Evolutionary conservation across 2,888 invertebrate species (phyloP).

Genomic region (Amblyjoppa fuscipennis): DNA sequence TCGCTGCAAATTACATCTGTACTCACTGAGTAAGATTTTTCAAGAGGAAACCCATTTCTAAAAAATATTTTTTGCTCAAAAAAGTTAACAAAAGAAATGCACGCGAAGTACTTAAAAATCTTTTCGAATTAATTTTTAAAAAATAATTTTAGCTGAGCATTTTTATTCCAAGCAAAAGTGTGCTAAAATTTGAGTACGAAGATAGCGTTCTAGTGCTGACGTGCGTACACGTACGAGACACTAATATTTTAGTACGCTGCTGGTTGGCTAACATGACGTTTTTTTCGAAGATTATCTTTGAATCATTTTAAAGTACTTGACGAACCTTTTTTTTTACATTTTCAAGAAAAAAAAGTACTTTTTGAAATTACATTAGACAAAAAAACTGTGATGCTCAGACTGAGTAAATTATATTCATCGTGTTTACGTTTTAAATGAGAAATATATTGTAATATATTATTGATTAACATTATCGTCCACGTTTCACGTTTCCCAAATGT

Average conservation of each 20-base stretch:
- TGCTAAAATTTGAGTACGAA: no score
- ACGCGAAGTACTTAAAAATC: no score
- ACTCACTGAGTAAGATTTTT: no score
- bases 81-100: no score
- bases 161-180: no score
- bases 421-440: not conserved
- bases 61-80: no score
- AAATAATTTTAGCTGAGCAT: no score
- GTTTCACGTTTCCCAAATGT: not conserved
- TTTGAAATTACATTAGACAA: not conserved
- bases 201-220: no score
- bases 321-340: no score
- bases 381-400: not conserved
- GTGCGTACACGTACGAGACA: not conserved
- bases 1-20: no score
- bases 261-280: not conserved
- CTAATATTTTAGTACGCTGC: not conserved
- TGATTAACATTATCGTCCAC: not conserved
- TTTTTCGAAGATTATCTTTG: not conserved
- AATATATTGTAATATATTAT: not conserved
- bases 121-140: no score
- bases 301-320: not conserved
- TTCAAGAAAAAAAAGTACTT: not conserved
- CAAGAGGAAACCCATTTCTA: no score
- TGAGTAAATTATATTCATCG: not conserved